phyloP scores from a whole-genome alignment of 2,113 vertebrate genomes.

The Delphinapterus leucas region DNA sequence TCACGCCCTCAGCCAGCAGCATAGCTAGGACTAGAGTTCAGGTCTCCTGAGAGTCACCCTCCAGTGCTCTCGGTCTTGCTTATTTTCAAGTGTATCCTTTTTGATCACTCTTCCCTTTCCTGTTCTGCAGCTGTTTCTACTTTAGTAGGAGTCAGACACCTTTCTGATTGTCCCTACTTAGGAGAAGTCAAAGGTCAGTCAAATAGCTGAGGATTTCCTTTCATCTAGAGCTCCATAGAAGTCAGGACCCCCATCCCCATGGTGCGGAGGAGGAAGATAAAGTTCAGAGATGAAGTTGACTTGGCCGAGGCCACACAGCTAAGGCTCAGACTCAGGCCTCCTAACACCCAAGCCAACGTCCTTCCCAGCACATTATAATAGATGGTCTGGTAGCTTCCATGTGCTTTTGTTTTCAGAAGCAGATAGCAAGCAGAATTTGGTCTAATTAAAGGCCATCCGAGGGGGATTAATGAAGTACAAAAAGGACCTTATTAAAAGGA shows the following conservation, averaged over 20 bases:
- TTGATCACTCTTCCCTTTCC: neutral
- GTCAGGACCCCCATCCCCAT: neutral
- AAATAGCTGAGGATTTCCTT: neutral
- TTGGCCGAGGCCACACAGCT: neutral
- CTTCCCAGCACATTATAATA: neutral
- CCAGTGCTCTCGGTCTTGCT: neutral
- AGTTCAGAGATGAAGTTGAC: neutral
- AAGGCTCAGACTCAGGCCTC: neutral
- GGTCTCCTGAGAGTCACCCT: neutral
- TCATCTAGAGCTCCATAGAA: neutral
- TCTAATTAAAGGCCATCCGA: neutral
- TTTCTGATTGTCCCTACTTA: neutral
- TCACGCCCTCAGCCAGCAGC: neutral
- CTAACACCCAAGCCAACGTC: neutral
- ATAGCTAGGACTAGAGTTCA: neutral
- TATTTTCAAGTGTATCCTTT: neutral
- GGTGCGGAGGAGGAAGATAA: neutral
- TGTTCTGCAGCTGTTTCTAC: neutral
- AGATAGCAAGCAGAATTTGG: neutral
- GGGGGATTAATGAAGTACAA: neutral
- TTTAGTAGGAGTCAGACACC: neutral
- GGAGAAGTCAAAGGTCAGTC: neutral
- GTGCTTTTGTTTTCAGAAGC: constrained; percentile 9
- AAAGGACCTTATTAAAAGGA: neutral
- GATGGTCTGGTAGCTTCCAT: neutral